Base-by-base conservation (phyloP, 2,113 vertebrate species). In the Origma solitaria region DNA sequence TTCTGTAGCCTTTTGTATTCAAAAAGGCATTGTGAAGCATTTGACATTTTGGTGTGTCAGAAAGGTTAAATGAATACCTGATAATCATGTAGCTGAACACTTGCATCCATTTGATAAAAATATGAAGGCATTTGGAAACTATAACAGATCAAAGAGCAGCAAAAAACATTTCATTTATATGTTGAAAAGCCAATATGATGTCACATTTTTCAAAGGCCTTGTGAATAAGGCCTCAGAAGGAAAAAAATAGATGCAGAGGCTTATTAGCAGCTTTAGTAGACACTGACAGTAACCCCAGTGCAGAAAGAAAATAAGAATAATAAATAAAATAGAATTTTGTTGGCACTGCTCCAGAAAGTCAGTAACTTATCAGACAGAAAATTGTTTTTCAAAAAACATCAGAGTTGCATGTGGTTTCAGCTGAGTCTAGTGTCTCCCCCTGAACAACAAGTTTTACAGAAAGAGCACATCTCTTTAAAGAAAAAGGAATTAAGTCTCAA, bases 61-160 rank as follows among this genome's bases (percentile, higher is more conserved):
- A 94, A 57, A 82, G 37, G 42, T 89, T 95, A 90, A 91, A 82
- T 72, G 58, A 95, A 60, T 71, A 73, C 60, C 79, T 86, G 62
- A 60, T 70, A 73, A 73, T 66, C 47, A 16, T 27, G 37, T 37
- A 75, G 83, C 68, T 82, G 44, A 92, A 50, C 50, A 28, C 50
- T 77, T 66, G 13, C 47, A 62, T 58, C 58, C 35, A 81, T 77
- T 57, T 79, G 86, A 72, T 89, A 80, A 62, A 38, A 62, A 80
- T 42, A 17, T 65, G 80, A 90, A 92, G 54, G 27, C 70, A 85
- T 88, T 69, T 58, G 35, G 54, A 79, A 88, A 23, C 24, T 50
- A 58, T 2, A 56, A 30, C 13, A 70, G 87, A 66, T 70, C 66
- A 91, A 92, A 93, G 50, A 80, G 58, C 47, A 82, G 50, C 16